These are phyloP conservation scores for Bactericera cockerelli DNA, from an alignment of 1,140 invertebrate genomes.

Conservation along the genomic window DNA sequence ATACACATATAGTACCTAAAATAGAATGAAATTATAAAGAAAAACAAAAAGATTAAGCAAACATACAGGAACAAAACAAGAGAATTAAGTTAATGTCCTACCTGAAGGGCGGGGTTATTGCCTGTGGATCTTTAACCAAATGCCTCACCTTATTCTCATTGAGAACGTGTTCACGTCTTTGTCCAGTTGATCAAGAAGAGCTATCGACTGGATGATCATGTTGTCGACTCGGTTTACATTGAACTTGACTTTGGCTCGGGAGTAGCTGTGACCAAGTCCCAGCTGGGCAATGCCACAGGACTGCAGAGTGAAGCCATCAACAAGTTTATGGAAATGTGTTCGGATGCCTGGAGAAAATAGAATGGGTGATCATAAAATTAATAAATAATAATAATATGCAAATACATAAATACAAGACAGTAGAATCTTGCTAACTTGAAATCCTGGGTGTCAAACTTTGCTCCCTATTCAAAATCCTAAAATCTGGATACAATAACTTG, in stretches of 20 bases:
- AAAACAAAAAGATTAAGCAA: too few species aligned
- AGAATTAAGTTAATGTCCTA: too few species aligned
- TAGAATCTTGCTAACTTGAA: too few species aligned
- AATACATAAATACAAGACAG: too few species aligned
- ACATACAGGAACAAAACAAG: too few species aligned
- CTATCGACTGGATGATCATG: constrained; percentile 99
- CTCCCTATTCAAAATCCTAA: too few species aligned
- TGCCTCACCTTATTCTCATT: constrained; percentile 46
- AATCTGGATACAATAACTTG: too few species aligned
- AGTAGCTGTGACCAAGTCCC: constrained; percentile 93
- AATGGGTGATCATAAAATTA: not conserved
- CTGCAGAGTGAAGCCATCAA: constrained; percentile 79
- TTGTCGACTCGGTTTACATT: constrained; percentile 97
- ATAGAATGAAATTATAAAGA: too few species aligned
- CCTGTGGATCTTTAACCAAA: too few species aligned
- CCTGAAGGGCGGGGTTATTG: too few species aligned
- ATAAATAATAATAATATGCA: not conserved
- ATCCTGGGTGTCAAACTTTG: too few species aligned
- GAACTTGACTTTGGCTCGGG: constrained; percentile 93
- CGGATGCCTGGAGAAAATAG: constrained; percentile 47
- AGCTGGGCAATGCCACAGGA: constrained; percentile 79
- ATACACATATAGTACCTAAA: too few species aligned
- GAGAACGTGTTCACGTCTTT: constrained; percentile 99
- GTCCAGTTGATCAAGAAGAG: constrained; percentile 90
- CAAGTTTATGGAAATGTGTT: constrained; percentile 72